Conservation (phyloP, 2,888 invertebrate species). For the Thereva unica region DNA sequence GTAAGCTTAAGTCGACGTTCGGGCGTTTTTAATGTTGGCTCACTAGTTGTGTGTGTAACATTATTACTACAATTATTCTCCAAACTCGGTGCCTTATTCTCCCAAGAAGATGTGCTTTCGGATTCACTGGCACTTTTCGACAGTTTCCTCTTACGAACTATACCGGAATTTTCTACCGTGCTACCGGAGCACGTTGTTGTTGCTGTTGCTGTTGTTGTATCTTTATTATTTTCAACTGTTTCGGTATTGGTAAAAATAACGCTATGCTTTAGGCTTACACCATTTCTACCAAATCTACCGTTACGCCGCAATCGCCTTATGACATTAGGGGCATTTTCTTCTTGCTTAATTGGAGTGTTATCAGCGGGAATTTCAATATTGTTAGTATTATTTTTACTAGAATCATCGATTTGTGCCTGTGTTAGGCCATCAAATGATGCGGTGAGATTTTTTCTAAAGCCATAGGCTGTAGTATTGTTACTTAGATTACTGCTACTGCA, state of each 20-base stretch:
- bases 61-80: constrained; percentile 44
- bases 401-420: constrained; percentile 20
- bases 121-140: constrained; percentile 45
- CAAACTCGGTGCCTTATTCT: constrained; percentile 47
- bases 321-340: background rate
- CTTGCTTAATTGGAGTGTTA: background rate
- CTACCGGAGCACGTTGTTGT: constrained; percentile 13
- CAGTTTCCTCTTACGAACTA: constrained; percentile 38
- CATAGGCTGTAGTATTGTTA: constrained; percentile 41
- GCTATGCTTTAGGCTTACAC: no score
- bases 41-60: constrained; percentile 39
- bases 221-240: constrained; percentile 1
- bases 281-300: no score
- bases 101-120: constrained; percentile 48
- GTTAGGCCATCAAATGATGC: constrained; percentile 51
- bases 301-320: background rate
- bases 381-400: background rate
- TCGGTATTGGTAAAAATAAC: background rate
- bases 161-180: constrained; percentile 17
- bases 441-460: constrained; percentile 54
- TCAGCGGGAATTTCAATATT: background rate
- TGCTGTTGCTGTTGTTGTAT: no score
- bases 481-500: constrained; percentile 45
- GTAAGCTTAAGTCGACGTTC: constrained; percentile 72
- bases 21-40: constrained; percentile 55